Evolutionary conservation across 2,797 vertebrate genomes (phyloP), one percentile per base, ranked within the genome.

Genomic region (Sebastes matsubarae): DNA sequence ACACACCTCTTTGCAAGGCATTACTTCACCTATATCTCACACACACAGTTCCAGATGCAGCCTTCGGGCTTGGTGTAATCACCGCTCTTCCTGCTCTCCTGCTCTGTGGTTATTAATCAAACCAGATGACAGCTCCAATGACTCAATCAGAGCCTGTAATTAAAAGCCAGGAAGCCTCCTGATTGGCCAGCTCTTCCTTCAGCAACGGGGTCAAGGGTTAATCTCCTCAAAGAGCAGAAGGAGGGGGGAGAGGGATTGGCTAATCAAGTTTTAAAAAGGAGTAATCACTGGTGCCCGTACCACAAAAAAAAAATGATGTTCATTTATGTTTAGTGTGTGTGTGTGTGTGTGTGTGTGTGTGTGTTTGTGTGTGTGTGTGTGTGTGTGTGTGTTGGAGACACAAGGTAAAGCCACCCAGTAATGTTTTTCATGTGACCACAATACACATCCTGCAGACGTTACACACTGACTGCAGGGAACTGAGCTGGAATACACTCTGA

Each of bases 111-210:
- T 85, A 88, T 92, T 88, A 90, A 93, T 95, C 91, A 93, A 72
- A 87, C 68, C 71, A 82, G 69, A 80, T 32, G 92, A 92, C 89
- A 90, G 87, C 74, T 84, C 73, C 84, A 89, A 92, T 78, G 68
- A 89, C 79, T 87, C 83, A 89, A 92, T 93, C 90, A 79, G 58
- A 83, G 65, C 6, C 63, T 69, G 80, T 85, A 93, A 93, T 95
- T 92, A 92, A 82, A 84, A 87, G 72, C 77, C 92, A 92, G 93
- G 88, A 94, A 91, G 89, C 82, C 82, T 75, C 54, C 90, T 92
- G 92, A 95, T 94, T 95, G 93, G 89, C 61, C 68, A n/a, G 67
- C 81, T 68, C 77, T 80, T 87, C 77, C 87, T 89, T 74, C 67
- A 84, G 81, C 75, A 57, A 55, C 0, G 12, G 34, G 92, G 90